Evolutionary conservation across 2,113 vertebrate species (phyloP).

Genomic region (Dromas ardeola): DNA sequence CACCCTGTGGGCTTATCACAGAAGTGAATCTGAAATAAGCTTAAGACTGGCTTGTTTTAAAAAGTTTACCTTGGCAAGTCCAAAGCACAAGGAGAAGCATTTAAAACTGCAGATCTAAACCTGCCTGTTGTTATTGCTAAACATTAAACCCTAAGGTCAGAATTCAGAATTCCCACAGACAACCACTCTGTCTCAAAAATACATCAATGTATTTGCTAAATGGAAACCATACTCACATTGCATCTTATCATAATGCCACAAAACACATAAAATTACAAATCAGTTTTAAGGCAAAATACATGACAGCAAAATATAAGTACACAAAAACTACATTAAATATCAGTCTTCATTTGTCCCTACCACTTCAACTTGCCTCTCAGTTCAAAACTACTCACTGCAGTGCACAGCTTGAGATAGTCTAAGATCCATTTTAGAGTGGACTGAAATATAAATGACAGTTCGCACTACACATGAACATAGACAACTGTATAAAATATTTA

Average conservation of each 20-base stretch:
- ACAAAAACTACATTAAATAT: slow-evolving; percentile 95
- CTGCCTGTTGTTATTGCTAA: slow-evolving; percentile 1
- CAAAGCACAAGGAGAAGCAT: slow-evolving; percentile 44
- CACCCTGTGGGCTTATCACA: neutral
- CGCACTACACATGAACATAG: slow-evolving; percentile 83
- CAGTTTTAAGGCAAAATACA: slow-evolving; percentile 80
- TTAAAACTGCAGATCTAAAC: slow-evolving; percentile 33
- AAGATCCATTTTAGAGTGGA: slow-evolving; percentile 87
- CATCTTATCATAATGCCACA: slow-evolving; percentile 79
- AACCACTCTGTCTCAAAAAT: slow-evolving; percentile 60
- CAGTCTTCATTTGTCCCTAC: slow-evolving; percentile 83
- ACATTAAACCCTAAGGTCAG: slow-evolving; percentile 67
- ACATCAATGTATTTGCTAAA: slow-evolving; percentile 80
- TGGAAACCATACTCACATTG: slow-evolving; percentile 71
- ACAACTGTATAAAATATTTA: slow-evolving; percentile 97
- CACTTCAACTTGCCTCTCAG: slow-evolving; percentile 75
- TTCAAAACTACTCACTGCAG: slow-evolving; percentile 56
- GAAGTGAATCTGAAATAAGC: slow-evolving; percentile 26
- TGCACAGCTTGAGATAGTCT: slow-evolving; percentile 79
- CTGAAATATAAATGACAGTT: slow-evolving; percentile 91
- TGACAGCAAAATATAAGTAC: slow-evolving; percentile 87
- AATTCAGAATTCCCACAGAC: slow-evolving; percentile 41
- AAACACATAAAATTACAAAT: slow-evolving; percentile 82
- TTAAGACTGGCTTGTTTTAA: slow-evolving; percentile 29
- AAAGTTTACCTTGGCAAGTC: slow-evolving; percentile 58